Evolutionary conservation across 2,888 invertebrate species (phyloP), one percentile per base, ranked within the genome.

Genomic region (Synanthedon tipuliformis): DNA sequence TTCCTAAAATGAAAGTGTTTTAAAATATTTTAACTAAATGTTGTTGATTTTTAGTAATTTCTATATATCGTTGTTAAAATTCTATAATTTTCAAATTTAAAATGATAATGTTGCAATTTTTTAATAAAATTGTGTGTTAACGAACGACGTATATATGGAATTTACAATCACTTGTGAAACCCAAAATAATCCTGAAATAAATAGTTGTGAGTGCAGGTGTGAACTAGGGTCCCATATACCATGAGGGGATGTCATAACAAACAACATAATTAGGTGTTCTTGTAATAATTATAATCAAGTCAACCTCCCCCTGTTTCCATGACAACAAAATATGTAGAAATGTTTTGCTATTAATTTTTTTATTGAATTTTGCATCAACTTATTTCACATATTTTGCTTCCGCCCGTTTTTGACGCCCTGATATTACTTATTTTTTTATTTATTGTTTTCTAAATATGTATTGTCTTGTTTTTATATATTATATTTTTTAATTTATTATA

Each of bases 251-350:
- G 76, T 57, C 63, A 68, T 64, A 63, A 50, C 51, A 52, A 63
- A 34, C 54, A 57, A 51, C 55, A 59, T 56, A 55, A 64, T 65
- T 65, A 69, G 57, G 55, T 66, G 34, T 10, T 34, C 34, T 34
- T 66, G 68, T 65, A 70, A 69, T 69, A 68, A 64, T 73, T 71
- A 69, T 60, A 65, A 68, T 68, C 62, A 75, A 72, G 73, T 73
- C 71, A 71, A 83, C 86, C 86, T 86, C 86, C 86, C 81, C 86
- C 86, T 86, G 86, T 86, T 85, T 80, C 78, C 81, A 74, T 77
- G 74, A 66, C 67, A 74, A 68, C 69, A 69, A 70, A 70, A 63
- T 50, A 34, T 50, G 59, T 57, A 58, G 58, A 67, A 59, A 59
- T 65, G 67, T 62, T 68, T 68, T 63, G 61, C 61, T 66, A 70